These are phyloP conservation scores for Amphipyra tragopoginis DNA, from an alignment of 2,888 invertebrate genomes.

Conservation along the genomic window DNA sequence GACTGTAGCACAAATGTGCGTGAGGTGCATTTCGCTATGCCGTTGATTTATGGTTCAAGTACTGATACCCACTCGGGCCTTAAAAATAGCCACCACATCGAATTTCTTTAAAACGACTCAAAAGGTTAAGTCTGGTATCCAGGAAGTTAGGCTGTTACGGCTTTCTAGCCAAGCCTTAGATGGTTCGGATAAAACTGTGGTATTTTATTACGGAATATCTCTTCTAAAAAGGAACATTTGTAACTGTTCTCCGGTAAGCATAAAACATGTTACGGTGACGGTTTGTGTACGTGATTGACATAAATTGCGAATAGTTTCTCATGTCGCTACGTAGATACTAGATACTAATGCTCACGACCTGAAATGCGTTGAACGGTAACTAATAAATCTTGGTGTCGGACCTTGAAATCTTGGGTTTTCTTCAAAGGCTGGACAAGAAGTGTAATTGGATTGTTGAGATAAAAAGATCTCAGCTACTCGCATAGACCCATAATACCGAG, in stretches of 20 bases:
- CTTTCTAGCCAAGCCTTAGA: slow-evolving; percentile 38
- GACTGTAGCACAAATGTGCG: slow-evolving; percentile 70
- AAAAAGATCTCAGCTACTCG: neutral
- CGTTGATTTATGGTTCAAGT: slow-evolving; percentile 55
- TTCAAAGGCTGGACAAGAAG: slow-evolving; percentile 1
- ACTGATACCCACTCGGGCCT: slow-evolving; percentile 32
- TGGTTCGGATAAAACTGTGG: slow-evolving; percentile 36
- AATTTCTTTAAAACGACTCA: slow-evolving; percentile 37
- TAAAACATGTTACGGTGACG: slow-evolving; percentile 48
- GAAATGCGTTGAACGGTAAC: slow-evolving; percentile 48
- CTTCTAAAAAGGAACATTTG: slow-evolving; percentile 48
- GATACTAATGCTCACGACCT: slow-evolving; percentile 48
- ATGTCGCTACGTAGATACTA: slow-evolving; percentile 38
- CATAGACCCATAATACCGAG: neutral
- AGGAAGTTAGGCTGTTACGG: slow-evolving; percentile 37
- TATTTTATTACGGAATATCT: slow-evolving; percentile 53
- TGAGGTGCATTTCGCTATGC: slow-evolving; percentile 78
- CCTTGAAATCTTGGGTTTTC: slow-evolving; percentile 24
- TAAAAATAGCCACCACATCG: slow-evolving; percentile 37
- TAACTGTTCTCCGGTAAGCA: slow-evolving; percentile 48
- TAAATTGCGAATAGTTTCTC: slow-evolving; percentile 52
- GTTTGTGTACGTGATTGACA: slow-evolving; percentile 56
- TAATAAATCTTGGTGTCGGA: slow-evolving; percentile 38
- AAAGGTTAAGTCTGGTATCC: slow-evolving; percentile 35
- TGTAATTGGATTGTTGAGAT: neutral